phyloP scores from a whole-genome alignment of 2,113 vertebrate genomes.

The Oophaga pumilio region DNA sequence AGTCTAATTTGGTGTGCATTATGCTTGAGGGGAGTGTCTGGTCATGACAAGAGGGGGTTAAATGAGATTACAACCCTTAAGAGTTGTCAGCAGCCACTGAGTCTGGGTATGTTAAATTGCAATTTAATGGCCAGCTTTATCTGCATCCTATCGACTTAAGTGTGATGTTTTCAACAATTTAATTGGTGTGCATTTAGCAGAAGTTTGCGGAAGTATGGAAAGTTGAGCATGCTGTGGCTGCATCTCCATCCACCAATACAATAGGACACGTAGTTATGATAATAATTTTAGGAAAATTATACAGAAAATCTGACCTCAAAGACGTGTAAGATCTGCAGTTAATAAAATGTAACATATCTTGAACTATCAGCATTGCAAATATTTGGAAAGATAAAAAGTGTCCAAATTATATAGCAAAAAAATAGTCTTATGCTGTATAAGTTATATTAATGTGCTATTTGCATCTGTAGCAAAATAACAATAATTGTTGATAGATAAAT shows the following conservation, averaged over 20 bases:
- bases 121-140: constrained; percentile 85
- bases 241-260: background rate
- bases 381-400: background rate
- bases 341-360: too few relatives aligned
- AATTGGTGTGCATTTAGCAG: constrained; percentile 67
- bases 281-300: background rate
- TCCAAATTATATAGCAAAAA: background rate
- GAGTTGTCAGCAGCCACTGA: constrained; percentile 77
- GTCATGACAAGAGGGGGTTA: constrained; percentile 81
- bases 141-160: constrained; percentile 72
- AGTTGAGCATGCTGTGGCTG: background rate
- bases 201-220: background rate
- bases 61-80: constrained; percentile 86
- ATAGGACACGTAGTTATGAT: background rate
- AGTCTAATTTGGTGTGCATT: constrained; percentile 80
- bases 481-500: background rate
- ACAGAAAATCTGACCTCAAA: background rate
- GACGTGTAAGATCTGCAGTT: background rate
- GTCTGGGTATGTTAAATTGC: constrained; percentile 79
- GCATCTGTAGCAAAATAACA: background rate
- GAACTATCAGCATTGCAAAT: too few relatives aligned
- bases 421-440: background rate
- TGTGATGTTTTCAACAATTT: constrained; percentile 79
- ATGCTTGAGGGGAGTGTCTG: constrained; percentile 72
- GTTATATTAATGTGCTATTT: background rate